These are phyloP conservation scores for Ciona savignyi DNA, from an alignment of 23 tunicate species.

Conservation along the genomic window DNA sequence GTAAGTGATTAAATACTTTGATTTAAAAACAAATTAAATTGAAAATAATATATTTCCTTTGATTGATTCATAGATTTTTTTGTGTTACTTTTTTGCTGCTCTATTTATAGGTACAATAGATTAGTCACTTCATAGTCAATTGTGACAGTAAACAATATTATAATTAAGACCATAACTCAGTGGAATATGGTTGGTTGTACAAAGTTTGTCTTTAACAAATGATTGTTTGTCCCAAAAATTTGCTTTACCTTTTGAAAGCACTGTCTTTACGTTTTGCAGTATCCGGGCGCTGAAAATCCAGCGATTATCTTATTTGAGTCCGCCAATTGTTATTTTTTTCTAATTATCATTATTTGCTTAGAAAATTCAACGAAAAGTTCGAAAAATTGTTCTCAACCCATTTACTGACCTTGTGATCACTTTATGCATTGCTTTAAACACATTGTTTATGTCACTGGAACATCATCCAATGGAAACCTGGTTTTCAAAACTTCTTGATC, in stretches of 20 bases:
- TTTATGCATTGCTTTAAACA: conserved; percentile 81
- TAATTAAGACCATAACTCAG: too few species aligned
- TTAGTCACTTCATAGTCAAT: too few species aligned
- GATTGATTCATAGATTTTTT: too few species aligned
- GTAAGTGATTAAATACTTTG: conserved; percentile 17
- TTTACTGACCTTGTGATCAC: conserved; percentile 87
- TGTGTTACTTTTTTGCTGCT: neutral
- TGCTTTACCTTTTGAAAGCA: neutral
- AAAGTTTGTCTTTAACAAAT: neutral
- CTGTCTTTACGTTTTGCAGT: too few species aligned
- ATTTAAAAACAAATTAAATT: too few species aligned
- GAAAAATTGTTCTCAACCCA: conserved; percentile 61
- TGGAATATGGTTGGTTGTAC: too few species aligned
- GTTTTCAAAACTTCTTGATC: conserved; percentile 25
- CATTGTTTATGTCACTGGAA: conserved; percentile 77
- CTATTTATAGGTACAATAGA: too few species aligned
- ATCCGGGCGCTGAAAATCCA: too few species aligned
- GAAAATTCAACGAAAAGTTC: conserved; percentile 31
- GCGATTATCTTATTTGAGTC: too few species aligned
- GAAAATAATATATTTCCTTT: too few species aligned
- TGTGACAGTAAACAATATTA: too few species aligned
- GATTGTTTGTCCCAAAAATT: neutral
- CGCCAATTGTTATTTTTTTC: neutral
- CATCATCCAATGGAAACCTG: conserved; percentile 64
- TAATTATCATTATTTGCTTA: neutral